phyloP scores from a whole-genome alignment of 2,113 vertebrate genomes.

The Podarcis raffonei region DNA sequence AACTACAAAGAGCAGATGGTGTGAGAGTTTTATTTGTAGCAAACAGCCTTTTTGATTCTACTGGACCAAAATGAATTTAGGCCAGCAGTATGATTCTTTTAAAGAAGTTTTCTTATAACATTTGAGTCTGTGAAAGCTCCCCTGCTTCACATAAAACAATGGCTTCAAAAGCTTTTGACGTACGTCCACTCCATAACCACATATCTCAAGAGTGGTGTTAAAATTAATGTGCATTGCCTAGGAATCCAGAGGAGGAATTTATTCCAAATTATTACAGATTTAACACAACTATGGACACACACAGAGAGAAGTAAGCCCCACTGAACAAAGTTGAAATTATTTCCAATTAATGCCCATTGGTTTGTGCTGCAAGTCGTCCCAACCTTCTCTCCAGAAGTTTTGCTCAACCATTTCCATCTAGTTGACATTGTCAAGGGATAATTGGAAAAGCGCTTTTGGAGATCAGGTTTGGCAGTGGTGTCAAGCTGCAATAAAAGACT shows the following conservation, averaged over 20 bases:
- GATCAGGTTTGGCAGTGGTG: neutral
- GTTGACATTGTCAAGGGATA: neutral
- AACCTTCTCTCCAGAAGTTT: neutral
- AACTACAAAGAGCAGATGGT: conserved; percentile 64
- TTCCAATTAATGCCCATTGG: neutral
- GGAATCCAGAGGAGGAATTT: neutral
- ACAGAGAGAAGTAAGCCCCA: neutral
- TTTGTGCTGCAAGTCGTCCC: neutral
- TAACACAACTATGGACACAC: neutral
- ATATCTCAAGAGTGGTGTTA: neutral
- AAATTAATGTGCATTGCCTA: neutral
- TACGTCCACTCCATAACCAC: neutral
- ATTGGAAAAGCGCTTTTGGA: neutral
- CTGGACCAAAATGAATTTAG: conserved; percentile 20
- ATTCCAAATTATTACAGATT: neutral
- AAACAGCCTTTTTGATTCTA: conserved; percentile 44
- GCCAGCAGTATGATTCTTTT: neutral
- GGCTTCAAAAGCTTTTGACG: neutral
- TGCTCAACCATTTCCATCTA: neutral
- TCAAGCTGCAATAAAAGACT: neutral
- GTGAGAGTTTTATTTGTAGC: conserved; percentile 53
- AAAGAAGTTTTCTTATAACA: conserved; percentile 16
- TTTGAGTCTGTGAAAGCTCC: neutral
- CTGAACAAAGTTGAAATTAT: neutral
- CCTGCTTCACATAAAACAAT: neutral